Evolutionary conservation across 2,888 invertebrate species (phyloP).

Genomic region (Drosophila falleni): DNA sequence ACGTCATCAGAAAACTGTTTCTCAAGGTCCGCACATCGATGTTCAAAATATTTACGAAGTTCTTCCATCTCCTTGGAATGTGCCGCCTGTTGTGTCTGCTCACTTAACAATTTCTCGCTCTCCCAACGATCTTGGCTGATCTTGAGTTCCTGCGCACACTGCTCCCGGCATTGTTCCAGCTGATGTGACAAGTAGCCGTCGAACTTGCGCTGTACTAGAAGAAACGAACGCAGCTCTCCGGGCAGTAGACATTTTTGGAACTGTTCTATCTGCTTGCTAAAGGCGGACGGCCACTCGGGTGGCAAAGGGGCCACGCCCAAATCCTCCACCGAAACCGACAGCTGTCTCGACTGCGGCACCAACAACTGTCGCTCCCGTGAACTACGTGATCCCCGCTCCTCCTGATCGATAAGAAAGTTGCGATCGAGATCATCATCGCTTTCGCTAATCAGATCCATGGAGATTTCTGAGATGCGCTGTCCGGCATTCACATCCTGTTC

Average conservation of each 20-base stretch:
- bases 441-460: conserved; percentile 85
- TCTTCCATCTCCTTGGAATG: conserved; percentile 93
- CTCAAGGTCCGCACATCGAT: conserved; percentile 92
- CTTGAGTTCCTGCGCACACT: conserved; percentile 82
- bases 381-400: conserved; percentile 80
- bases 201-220: conserved; percentile 87
- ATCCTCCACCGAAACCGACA: conserved; percentile 43
- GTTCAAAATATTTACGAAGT: conserved; percentile 91
- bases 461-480: conserved; percentile 84
- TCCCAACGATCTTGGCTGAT: conserved; percentile 85
- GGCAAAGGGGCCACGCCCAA: conserved; percentile 46
- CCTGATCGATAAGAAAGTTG: conserved; percentile 81
- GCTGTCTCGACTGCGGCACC: conserved; percentile 70
- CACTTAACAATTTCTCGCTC: conserved; percentile 88
- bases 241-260: conserved; percentile 83
- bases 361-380: conserved; percentile 83
- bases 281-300: conserved; percentile 69
- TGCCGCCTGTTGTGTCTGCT: conserved; percentile 88
- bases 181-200: conserved; percentile 87
- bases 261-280: conserved; percentile 85
- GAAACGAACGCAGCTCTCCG: conserved; percentile 84
- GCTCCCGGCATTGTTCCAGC: conserved; percentile 86
- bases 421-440: conserved; percentile 85
- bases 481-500: conserved; percentile 84
- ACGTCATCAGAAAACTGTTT: conserved; percentile 91